Evolutionary conservation across 2,113 vertebrate species (phyloP), one percentile per base, ranked within the genome.

Genomic region (Acanthochromis polyacanthus): DNA sequence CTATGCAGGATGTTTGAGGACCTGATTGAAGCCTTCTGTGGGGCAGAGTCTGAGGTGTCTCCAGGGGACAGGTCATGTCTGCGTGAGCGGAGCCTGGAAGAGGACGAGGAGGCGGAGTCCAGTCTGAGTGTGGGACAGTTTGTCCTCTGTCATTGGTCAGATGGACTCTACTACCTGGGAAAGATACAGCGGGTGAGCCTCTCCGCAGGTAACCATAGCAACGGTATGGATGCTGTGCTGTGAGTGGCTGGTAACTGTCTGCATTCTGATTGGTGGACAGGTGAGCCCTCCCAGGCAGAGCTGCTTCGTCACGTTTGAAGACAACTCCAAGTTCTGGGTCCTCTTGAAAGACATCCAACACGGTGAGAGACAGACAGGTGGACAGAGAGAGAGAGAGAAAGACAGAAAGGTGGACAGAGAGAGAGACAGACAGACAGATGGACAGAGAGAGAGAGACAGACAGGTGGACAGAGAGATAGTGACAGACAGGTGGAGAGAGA

Each of bases 281-380:
- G 95, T 98, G 83, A 99, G 97, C 23, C 93, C 95, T 23, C 96
- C 96, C 28, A 97, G 97, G 81, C 97, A 97, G 86, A 99, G 96
- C 93, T 99, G 98, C 90, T 97, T 98, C 0, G 97, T 99, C 84
- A 98, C 96, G 0, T 99, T 99, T 71, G 98, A 99, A 90, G 98
- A 99, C 82, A 98, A 98, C 90, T 99, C 98, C 77, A 98, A 98
- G 85, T 99, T 96, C 89, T 99, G 98, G 98, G 97, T 99, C 30
- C 94, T 99, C 4, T 99, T 84, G 88, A 92, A 91, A 53, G 91
- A 92, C 81, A 91, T 92, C 67, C 91, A 92, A 74, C 98, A 99
- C 30, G 97, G 97, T 98, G 60, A 91, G 86, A 63, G 10, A 63
- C 28, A 55, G 62, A 66, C 36, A 10, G 52, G 1, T 1, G 10